phyloP scores from a whole-genome alignment of 2,113 vertebrate species.

The Antechinus flavipes region DNA sequence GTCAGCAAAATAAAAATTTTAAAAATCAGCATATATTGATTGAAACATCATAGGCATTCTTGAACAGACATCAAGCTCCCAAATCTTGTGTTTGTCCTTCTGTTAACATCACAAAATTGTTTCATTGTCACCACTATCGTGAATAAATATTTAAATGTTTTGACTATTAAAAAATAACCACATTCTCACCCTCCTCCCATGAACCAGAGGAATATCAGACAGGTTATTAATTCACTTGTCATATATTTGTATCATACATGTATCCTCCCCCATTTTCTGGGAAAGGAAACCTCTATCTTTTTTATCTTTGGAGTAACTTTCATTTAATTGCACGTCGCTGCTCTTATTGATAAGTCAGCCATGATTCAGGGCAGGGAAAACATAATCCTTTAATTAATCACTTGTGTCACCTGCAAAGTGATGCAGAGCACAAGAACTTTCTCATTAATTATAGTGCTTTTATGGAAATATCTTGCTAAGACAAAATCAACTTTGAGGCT shows the following conservation, averaged over 20 bases:
- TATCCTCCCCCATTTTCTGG: background rate
- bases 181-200: too few species aligned
- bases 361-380: background rate
- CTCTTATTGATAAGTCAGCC: background rate
- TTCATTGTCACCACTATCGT: background rate
- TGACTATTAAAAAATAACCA: background rate
- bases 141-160: background rate
- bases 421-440: background rate
- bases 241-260: background rate
- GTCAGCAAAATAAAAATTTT: background rate
- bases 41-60: background rate
- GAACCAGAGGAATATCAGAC: background rate
- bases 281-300: background rate
- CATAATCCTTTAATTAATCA: constrained; percentile 3
- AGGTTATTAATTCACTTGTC: background rate
- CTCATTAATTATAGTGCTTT: background rate
- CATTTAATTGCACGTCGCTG: background rate
- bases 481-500: background rate
- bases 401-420: background rate
- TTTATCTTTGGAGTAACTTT: background rate
- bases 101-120: background rate
- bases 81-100: background rate
- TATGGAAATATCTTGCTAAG: background rate
- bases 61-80: background rate
- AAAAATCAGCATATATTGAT: background rate